Conservation (phyloP, 2,113 vertebrate species). For the Motacilla alba region DNA sequence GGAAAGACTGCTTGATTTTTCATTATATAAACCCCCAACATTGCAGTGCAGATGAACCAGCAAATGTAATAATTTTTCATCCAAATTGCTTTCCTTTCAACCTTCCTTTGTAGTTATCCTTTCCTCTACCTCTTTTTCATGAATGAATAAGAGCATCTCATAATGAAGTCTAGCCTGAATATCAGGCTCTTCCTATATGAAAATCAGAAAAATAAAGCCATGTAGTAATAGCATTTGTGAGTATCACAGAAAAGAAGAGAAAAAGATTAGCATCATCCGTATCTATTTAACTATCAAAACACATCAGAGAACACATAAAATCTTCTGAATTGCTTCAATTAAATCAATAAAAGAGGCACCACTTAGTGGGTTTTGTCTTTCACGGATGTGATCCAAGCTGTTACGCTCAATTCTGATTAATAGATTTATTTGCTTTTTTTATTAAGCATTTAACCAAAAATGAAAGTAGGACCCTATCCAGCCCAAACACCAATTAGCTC, state of each 20-base stretch:
- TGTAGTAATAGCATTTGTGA: background rate
- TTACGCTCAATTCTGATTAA: background rate
- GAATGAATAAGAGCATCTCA: background rate
- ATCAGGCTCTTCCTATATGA: background rate
- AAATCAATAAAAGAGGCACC: background rate
- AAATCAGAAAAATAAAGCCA: background rate
- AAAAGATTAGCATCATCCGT: background rate
- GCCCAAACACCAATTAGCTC: background rate
- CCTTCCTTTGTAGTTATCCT: background rate
- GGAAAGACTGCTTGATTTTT: background rate
- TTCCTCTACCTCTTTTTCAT: background rate
- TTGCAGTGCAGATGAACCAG: background rate
- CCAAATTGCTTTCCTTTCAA: background rate
- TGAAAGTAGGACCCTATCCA: background rate
- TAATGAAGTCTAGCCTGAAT: background rate
- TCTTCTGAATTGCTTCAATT: background rate
- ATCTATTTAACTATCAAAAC: background rate
- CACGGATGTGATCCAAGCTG: background rate
- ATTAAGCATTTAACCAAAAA: background rate
- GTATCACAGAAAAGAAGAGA: background rate
- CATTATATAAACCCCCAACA: background rate
- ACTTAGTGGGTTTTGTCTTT: background rate
- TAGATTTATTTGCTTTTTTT: background rate
- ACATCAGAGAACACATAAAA: background rate
- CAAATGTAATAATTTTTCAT: background rate